These are phyloP conservation scores for Microtus pennsylvanicus DNA, from an alignment of 2,113 vertebrate species.

Conservation along the genomic window DNA sequence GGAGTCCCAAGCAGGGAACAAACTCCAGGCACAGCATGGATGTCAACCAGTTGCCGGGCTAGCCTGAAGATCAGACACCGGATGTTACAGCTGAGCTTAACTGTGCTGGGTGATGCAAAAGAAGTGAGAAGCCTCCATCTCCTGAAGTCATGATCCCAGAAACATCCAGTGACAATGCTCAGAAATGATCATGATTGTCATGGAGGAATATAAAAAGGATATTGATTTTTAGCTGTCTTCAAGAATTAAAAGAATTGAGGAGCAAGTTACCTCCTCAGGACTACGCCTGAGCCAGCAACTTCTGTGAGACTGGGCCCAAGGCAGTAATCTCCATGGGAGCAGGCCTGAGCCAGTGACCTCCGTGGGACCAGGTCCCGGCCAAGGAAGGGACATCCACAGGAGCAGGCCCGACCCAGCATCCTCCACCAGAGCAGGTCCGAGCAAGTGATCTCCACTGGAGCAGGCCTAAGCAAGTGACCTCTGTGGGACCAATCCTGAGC, in stretches of 20 bases:
- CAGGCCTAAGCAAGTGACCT: too few relatives aligned
- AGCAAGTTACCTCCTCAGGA: too few relatives aligned
- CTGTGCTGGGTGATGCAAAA: neutral
- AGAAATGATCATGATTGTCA: neutral
- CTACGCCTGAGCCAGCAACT: too few relatives aligned
- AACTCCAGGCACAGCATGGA: neutral
- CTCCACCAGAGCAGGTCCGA: too few relatives aligned
- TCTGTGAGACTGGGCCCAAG: too few relatives aligned
- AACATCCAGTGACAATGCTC: neutral
- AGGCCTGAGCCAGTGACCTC: too few relatives aligned
- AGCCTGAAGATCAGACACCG: neutral
- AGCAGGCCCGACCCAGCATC: too few relatives aligned
- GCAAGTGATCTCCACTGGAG: too few relatives aligned
- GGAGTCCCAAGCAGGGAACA: neutral
- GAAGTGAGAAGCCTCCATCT: neutral
- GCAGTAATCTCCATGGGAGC: too few relatives aligned
- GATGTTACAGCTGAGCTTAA: neutral
- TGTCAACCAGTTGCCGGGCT: neutral
- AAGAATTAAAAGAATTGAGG: neutral
- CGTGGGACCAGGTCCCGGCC: too few relatives aligned
- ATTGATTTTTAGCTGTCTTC: neutral
- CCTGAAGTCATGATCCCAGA: neutral
- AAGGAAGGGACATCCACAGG: too few relatives aligned
- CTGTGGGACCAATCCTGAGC: too few relatives aligned
- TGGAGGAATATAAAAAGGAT: neutral